Conservation (phyloP, 1,140 invertebrate species). For the Drosophila cardini region DNA sequence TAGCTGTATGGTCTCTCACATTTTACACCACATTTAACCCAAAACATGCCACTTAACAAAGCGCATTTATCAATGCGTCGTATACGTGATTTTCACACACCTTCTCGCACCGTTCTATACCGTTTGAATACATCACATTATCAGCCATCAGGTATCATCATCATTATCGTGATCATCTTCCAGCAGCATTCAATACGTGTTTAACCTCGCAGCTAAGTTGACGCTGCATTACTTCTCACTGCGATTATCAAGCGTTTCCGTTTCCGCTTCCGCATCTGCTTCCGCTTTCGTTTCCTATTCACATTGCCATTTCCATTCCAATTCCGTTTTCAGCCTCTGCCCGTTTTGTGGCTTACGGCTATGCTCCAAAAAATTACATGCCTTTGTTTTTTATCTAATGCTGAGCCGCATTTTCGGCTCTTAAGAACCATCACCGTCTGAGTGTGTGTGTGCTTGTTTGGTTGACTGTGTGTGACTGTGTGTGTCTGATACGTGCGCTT, state of each 20-base stretch:
- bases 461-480: background rate
- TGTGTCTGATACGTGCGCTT: conserved; percentile 49
- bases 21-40: conserved; percentile 77
- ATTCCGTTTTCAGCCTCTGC: conserved; percentile 30
- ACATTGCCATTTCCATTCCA: background rate
- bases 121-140: conserved; percentile 40
- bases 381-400: conserved; percentile 81
- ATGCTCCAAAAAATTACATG: conserved; percentile 69
- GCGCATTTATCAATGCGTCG: conserved; percentile 73
- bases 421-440: conserved; percentile 52
- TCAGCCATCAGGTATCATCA: conserved; percentile 61
- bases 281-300: background rate
- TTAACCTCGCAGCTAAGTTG: conserved; percentile 45
- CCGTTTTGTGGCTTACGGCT: conserved; percentile 69
- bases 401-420: conserved; percentile 60
- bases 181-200: conserved; percentile 45
- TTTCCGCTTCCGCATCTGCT: conserved; percentile 42
- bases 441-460: background rate
- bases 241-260: conserved; percentile 74
- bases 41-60: conserved; percentile 74
- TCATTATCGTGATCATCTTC: conserved; percentile 31
- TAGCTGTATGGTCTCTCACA: conserved; percentile 45
- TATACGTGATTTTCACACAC: conserved; percentile 60
- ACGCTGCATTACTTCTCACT: conserved; percentile 61
- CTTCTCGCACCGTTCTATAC: background rate